phyloP scores from a whole-genome alignment of 2,888 invertebrate genomes.

The Epiblema foenella region DNA sequence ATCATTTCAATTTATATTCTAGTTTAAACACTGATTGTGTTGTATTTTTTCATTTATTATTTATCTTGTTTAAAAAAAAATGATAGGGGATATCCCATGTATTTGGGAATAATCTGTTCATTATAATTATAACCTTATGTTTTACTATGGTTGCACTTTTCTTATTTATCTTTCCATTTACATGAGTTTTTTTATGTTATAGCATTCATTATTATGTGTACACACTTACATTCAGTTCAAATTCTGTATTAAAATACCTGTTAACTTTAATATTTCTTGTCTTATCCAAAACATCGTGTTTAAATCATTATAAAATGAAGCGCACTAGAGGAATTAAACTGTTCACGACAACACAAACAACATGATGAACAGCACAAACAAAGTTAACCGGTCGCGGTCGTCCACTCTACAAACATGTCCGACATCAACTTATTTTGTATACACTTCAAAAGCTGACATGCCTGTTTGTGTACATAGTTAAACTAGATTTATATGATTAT shows the following conservation, averaged over 20 bases:
- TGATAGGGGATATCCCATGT: background rate
- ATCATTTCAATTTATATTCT: background rate
- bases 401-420: background rate
- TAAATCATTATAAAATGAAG: background rate
- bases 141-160: background rate
- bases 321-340: constrained; percentile 4
- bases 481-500: background rate
- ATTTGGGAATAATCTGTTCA: background rate
- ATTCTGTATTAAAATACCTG: no score
- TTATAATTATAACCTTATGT: background rate
- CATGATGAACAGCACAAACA: background rate
- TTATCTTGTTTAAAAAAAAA: background rate
- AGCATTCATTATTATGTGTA: background rate
- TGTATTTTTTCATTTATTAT: background rate
- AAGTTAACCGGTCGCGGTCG: constrained; percentile 10
- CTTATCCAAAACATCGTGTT: background rate
- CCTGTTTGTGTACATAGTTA: background rate
- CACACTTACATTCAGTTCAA: no score
- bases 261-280: no score
- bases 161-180: background rate
- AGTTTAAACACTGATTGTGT: constrained; percentile 3
- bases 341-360: background rate
- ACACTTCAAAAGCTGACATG: background rate
- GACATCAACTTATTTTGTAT: background rate
- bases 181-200: background rate